Base-by-base conservation (phyloP, 2,113 vertebrate species). In the Ictalurus furcatus region DNA sequence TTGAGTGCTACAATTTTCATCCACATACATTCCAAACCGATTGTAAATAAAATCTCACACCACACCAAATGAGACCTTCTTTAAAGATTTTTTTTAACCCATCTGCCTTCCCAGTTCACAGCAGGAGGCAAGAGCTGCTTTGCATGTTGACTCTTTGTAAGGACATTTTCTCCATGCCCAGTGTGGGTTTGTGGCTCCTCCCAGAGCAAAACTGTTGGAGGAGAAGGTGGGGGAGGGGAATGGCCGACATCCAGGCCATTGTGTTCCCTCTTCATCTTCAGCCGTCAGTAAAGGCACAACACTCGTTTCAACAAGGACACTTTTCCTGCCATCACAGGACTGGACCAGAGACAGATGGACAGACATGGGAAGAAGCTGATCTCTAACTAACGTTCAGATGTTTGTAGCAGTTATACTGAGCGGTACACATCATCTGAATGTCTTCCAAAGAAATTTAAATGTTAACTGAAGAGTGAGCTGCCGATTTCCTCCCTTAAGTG, bases 201-300 rank as follows among this genome's bases (percentile, higher is more conserved):
- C 76, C 78, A 87, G 58, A 84, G 23, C 13, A 54, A 80, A 84
- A 83, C 87, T 56, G 82, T 83, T 40, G 59, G 65, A 54, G 63
- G 59, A 82, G 69, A 48, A 52, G 69, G 40, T 25, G 86, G 87
- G 85, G 89, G 89, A 65, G 52, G 89, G 85, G 86, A 19, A 89
- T 88, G 90, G 92, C 88, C n/a, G 71, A 56, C 59, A 5, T 87
- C 84, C 87, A 91, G 82, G 34, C 88, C 58, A 90, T 88, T 90
- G 92, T 90, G 86, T 81, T 73, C 58, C 58, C n/a, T 65, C 58
- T 84, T 54, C 13, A 44, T 89, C 86, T 69, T 89, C 61, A 61
- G 79, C 88, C 48, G 9, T 88, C 87, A 74, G 69, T 67, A 37
- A 56, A 54, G 80, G 74, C 79, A 80, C 71, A 79, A 59, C 78